phyloP scores from a whole-genome alignment of 2,797 vertebrate genomes.

The Percopsis omiscomaycus region DNA sequence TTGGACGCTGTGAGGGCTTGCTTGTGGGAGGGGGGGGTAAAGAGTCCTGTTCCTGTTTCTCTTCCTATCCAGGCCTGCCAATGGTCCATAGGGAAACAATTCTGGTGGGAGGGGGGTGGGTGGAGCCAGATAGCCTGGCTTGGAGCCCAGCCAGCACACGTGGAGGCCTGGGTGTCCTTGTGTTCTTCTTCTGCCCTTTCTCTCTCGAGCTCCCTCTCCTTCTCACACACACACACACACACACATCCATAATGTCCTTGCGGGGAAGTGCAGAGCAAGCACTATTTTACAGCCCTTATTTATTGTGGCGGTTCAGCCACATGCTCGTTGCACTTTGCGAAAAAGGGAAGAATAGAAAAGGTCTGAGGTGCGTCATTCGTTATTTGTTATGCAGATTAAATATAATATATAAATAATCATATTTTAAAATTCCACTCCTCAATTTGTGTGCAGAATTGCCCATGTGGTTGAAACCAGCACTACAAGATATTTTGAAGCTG shows the following conservation, averaged over 20 bases:
- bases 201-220: constrained; percentile 20
- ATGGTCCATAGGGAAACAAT: constrained; percentile 52
- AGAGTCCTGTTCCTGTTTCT: constrained; percentile 22
- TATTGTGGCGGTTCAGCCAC: constrained; percentile 32
- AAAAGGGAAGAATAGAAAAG: background rate
- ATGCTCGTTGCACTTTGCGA: background rate
- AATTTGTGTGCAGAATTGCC: too few relatives aligned
- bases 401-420: too few relatives aligned
- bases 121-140: constrained; percentile 62
- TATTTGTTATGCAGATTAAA: too few relatives aligned
- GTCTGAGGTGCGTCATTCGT: background rate
- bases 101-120: constrained; percentile 52
- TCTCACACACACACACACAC: constrained; percentile 21
- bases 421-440: too few relatives aligned
- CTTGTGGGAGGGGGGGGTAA: constrained; percentile 8
- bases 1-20: background rate
- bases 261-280: constrained; percentile 19
- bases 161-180: constrained; percentile 58
- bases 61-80: constrained; percentile 63
- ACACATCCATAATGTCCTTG: constrained; percentile 50
- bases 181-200: constrained; percentile 57
- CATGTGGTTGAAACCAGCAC: too few relatives aligned
- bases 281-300: constrained; percentile 43
- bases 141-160: constrained; percentile 66
- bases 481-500: too few relatives aligned